phyloP scores from a whole-genome alignment of 2,797 vertebrate species.

The Allobates femoralis region DNA sequence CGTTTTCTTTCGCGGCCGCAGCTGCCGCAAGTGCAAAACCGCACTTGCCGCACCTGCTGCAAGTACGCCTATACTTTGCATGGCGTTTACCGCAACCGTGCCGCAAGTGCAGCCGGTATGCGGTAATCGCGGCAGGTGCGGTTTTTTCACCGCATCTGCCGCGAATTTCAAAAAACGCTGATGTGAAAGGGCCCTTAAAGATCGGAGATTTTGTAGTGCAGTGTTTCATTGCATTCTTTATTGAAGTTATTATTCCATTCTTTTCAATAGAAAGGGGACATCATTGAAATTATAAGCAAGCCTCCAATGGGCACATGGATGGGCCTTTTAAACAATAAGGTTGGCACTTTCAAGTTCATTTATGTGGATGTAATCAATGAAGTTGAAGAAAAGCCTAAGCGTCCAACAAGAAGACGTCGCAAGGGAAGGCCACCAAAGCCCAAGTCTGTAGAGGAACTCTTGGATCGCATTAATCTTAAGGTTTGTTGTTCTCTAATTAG shows the following conservation, averaged over 20 bases:
- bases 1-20: no score
- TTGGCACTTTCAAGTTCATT: conserved; percentile 99
- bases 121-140: no score
- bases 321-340: conserved; percentile 97
- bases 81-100: no score
- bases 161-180: no score
- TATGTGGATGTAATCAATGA: conserved; percentile 95
- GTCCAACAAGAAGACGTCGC: conserved; percentile 86
- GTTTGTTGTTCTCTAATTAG: conserved; percentile 70
- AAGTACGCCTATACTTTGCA: no score
- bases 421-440: conserved; percentile 92
- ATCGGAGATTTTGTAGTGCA: no score
- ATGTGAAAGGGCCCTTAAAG: no score
- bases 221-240: background rate
- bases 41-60: no score
- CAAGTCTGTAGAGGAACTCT: conserved; percentile 93
- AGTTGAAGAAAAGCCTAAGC: conserved; percentile 94
- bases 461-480: conserved; percentile 96
- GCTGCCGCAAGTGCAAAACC: no score
- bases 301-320: conserved; percentile 99
- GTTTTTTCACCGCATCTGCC: no score
- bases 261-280: conserved; percentile 87
- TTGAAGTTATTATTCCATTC: background rate
- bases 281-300: conserved; percentile 99
- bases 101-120: no score